phyloP scores from a whole-genome alignment of 30 jellyfish, hydroid and myxozoan species.

The Phacellophora camtschatica region DNA sequence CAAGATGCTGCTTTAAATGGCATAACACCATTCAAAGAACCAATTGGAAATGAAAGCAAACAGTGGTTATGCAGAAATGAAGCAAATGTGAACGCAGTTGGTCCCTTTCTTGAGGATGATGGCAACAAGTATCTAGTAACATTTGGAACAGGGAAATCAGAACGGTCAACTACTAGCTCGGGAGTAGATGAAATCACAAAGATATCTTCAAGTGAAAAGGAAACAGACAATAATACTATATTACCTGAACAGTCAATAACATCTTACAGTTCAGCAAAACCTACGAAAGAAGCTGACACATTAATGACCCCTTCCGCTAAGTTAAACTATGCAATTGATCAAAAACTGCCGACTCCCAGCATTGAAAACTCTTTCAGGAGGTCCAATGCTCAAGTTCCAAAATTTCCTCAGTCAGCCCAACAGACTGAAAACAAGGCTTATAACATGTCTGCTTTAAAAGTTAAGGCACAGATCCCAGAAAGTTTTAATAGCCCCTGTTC shows the following conservation, averaged over 20 bases:
- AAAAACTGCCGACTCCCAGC: neutral
- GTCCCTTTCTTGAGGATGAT: too few species aligned
- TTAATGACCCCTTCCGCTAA: too few species aligned
- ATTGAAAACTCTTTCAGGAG: conserved; percentile 13
- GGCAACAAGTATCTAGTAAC: too few species aligned
- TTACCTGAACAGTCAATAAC: too few species aligned
- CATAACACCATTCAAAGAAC: neutral
- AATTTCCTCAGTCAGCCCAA: neutral
- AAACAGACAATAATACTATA: too few species aligned
- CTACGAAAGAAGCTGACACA: too few species aligned
- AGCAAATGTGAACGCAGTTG: too few species aligned
- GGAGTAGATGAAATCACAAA: too few species aligned
- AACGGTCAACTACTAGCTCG: too few species aligned
- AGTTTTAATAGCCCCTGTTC: neutral
- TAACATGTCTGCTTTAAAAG: neutral
- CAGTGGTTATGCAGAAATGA: too few species aligned
- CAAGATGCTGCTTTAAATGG: conserved; percentile 9
- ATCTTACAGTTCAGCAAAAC: too few species aligned
- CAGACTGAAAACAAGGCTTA: neutral
- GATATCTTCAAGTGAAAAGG: neutral
- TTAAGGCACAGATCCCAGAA: neutral
- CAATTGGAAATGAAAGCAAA: neutral
- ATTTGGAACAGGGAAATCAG: too few species aligned
- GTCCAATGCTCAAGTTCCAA: conserved; percentile 11
- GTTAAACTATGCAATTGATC: neutral